These are phyloP conservation scores for Dolichoris vasculosae DNA, from an alignment of 1,140 invertebrate genomes.

Conservation along the genomic window DNA sequence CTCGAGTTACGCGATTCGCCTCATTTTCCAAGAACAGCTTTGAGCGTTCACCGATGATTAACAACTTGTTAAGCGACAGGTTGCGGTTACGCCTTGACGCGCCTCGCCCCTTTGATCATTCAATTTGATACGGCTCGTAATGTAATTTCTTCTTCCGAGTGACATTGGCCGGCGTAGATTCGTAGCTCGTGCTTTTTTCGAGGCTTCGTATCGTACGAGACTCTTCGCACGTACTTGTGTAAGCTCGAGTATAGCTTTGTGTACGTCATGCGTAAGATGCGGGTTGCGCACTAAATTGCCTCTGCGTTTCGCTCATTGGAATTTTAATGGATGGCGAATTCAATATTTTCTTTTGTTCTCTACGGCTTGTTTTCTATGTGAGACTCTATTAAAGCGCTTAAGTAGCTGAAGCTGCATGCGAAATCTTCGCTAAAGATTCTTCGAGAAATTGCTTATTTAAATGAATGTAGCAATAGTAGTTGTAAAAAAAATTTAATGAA, in stretches of 20 bases:
- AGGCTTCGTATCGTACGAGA: neutral
- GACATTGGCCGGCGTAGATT: neutral
- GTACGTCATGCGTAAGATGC: neutral
- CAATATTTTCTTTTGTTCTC: conserved; percentile 12
- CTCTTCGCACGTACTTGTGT: no score
- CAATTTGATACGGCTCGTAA: neutral
- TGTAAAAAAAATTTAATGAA: neutral
- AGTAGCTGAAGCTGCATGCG: neutral
- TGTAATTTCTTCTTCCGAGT: neutral
- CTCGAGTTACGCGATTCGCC: no score
- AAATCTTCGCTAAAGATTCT: neutral
- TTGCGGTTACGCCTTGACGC: neutral
- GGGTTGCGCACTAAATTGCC: conserved; percentile 31
- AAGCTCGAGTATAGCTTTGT: neutral
- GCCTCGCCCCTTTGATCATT: neutral
- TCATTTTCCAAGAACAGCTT: no score
- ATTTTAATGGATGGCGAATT: conserved; percentile 36
- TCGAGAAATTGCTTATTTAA: neutral
- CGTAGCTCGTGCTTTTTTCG: neutral
- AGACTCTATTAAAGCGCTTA: neutral
- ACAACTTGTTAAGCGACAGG: no score
- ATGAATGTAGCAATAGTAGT: neutral
- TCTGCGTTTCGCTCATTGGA: conserved; percentile 14
- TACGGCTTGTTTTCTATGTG: neutral
- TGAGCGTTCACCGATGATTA: neutral